Conservation (phyloP, 2,113 vertebrate species). For the Macquaria ambigua region DNA sequence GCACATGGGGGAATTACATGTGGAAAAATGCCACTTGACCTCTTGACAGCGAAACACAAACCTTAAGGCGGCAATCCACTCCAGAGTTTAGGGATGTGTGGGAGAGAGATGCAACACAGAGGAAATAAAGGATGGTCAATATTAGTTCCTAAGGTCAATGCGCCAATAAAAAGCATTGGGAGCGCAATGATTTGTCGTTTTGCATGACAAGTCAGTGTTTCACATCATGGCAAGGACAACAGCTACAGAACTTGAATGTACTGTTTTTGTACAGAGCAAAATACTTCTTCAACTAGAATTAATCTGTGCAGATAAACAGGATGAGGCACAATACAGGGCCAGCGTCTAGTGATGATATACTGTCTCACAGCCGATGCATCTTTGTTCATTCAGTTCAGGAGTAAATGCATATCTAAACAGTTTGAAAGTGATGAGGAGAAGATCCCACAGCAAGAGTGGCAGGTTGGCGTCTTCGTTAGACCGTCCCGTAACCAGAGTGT, state of each 20-base stretch:
- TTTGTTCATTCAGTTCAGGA: conserved; percentile 24
- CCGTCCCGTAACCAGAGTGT: not conserved
- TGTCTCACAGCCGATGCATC: not conserved
- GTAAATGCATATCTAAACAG: conserved; percentile 28
- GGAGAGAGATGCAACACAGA: conserved; percentile 6
- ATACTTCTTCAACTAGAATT: conserved; percentile 8
- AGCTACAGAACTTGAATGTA: not conserved
- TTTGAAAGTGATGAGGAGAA: not conserved
- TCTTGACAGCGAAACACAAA: conserved; percentile 18
- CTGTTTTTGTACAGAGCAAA: not conserved
- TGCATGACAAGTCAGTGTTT: conserved; percentile 21
- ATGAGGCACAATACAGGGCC: not conserved
- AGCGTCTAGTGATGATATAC: not conserved
- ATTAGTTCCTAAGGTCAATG: conserved; percentile 40
- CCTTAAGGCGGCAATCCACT: conserved; percentile 39
- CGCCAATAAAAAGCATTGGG: conserved; percentile 21
- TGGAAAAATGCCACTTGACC: conserved; percentile 28
- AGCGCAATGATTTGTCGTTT: not conserved
- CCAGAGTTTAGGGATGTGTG: not conserved
- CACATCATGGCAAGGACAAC: not conserved
- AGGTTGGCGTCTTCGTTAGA: not conserved
- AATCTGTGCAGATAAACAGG: conserved; percentile 20
- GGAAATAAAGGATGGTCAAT: conserved; percentile 11
- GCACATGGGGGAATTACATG: conserved; percentile 12
- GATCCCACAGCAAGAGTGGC: not conserved